These are phyloP conservation scores for Eubucco bourcierii DNA, from an alignment of 2,113 vertebrate species.

Conservation along the genomic window DNA sequence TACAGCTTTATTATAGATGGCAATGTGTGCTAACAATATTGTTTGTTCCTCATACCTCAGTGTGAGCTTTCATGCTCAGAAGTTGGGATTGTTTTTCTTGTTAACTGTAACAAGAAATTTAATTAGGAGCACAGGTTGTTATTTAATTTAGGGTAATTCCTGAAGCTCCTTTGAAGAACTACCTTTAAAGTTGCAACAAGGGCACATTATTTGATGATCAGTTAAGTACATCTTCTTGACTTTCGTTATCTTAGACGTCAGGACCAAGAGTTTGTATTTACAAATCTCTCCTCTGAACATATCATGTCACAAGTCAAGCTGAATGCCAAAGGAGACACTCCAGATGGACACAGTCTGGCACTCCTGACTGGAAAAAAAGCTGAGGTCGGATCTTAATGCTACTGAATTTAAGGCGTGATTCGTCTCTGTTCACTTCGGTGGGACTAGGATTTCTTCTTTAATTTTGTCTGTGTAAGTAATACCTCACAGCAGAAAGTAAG, in stretches of 20 bases:
- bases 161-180: not conserved
- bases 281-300: not conserved
- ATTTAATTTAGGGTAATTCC: not conserved
- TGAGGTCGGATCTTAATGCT: not conserved
- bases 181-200: not conserved
- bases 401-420: conserved; percentile 10
- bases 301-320: conserved; percentile 14
- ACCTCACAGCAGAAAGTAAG: not conserved
- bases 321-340: conserved; percentile 30
- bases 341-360: conserved; percentile 49
- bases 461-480: not conserved
- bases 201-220: not conserved
- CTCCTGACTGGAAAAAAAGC: not conserved
- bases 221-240: not conserved
- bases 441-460: not conserved
- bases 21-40: conserved; percentile 34
- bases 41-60: conserved; percentile 32
- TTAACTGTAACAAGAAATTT: conserved; percentile 17
- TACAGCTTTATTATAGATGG: conserved; percentile 22
- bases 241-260: not conserved
- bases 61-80: not conserved
- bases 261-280: not conserved
- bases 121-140: conserved; percentile 6
- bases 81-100: conserved; percentile 15
- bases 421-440: not conserved